Conservation (phyloP, 1,140 invertebrate genomes). For the Orius insidiosus region DNA sequence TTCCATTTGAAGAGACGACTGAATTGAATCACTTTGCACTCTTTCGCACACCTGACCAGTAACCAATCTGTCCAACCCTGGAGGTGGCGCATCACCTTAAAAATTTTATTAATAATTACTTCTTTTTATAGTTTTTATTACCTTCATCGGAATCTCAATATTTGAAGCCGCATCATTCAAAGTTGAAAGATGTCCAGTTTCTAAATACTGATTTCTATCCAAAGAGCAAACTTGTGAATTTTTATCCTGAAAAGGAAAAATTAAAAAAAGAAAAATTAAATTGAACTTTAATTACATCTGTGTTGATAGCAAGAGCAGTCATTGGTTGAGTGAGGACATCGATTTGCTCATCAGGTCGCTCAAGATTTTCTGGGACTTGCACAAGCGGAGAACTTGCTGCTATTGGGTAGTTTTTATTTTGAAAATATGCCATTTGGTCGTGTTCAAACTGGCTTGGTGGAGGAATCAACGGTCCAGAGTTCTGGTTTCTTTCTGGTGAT, state of each 20-base stretch:
- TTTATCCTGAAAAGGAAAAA: conserved; percentile 17
- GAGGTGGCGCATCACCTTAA: conserved; percentile 19
- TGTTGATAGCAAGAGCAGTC: conserved; percentile 22
- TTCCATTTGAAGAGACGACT: not conserved
- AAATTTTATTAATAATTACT: no score
- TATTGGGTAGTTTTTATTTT: not conserved
- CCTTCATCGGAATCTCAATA: not conserved
- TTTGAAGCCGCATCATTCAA: not conserved
- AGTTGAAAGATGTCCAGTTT: conserved; percentile 40
- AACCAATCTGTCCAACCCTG: conserved; percentile 21
- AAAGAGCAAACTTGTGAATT: conserved; percentile 29
- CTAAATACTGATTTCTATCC: conserved; percentile 44
- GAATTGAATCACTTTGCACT: not conserved
- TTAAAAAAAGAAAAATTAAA: conserved; percentile 16
- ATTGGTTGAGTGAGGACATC: conserved; percentile 25
- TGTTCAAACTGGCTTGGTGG: no score
- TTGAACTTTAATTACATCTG: conserved; percentile 27
- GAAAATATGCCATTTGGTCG: no score
- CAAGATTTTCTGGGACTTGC: conserved; percentile 18
- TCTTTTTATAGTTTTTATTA: no score
- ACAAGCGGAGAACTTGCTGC: not conserved
- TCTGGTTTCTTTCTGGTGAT: no score
- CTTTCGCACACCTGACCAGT: conserved; percentile 19
- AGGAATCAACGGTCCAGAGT: no score
- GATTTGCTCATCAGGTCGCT: conserved; percentile 25